phyloP scores from a whole-genome alignment of 2,113 vertebrate genomes.

The Amphiprion percula region DNA sequence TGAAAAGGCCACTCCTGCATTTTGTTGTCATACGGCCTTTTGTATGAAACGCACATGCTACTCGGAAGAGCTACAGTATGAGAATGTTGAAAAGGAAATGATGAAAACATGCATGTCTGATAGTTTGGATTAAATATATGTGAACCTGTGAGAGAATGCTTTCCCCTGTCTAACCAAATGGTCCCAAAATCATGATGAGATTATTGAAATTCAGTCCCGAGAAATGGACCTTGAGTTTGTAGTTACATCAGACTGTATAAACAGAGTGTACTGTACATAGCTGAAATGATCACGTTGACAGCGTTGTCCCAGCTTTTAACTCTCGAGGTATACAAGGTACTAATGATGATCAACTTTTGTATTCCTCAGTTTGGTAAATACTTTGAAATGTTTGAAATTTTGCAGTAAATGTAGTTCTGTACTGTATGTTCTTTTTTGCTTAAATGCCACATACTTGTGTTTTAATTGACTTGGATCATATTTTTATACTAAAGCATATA shows the following conservation, averaged over 20 bases:
- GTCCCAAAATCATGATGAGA: slow-evolving; percentile 18
- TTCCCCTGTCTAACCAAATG: slow-evolving; percentile 28
- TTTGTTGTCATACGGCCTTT: slow-evolving; percentile 14
- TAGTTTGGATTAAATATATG: slow-evolving; percentile 8
- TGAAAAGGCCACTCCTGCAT: slow-evolving; percentile 39
- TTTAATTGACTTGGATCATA: slow-evolving; percentile 74
- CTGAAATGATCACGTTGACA: slow-evolving; percentile 41
- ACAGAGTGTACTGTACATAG: slow-evolving; percentile 55
- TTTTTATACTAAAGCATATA: slow-evolving; percentile 82
- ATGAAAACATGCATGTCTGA: slow-evolving; percentile 22
- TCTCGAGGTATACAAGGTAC: slow-evolving; percentile 57
- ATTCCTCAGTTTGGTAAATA: slow-evolving; percentile 58
- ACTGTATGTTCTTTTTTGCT: slow-evolving; percentile 57
- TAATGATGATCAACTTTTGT: slow-evolving; percentile 67
- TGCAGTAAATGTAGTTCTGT: slow-evolving; percentile 59
- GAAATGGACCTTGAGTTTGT: slow-evolving; percentile 29
- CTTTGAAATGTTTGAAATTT: slow-evolving; percentile 49
- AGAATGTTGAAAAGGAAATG: slow-evolving; percentile 21
- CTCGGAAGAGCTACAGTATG: background rate
- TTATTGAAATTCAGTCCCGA: slow-evolving; percentile 7
- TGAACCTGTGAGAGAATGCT: slow-evolving; percentile 18
- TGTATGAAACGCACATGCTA: background rate
- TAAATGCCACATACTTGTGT: slow-evolving; percentile 61
- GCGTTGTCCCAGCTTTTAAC: slow-evolving; percentile 42
- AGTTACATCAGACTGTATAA: slow-evolving; percentile 18